A percentile compares a stretch with the other conserved stretches of the same genome.
These are phyloP conservation scores for Petrocephalus sullivani DNA, from an alignment of 2,797 vertebrate species.

Conservation along the genomic window DNA sequence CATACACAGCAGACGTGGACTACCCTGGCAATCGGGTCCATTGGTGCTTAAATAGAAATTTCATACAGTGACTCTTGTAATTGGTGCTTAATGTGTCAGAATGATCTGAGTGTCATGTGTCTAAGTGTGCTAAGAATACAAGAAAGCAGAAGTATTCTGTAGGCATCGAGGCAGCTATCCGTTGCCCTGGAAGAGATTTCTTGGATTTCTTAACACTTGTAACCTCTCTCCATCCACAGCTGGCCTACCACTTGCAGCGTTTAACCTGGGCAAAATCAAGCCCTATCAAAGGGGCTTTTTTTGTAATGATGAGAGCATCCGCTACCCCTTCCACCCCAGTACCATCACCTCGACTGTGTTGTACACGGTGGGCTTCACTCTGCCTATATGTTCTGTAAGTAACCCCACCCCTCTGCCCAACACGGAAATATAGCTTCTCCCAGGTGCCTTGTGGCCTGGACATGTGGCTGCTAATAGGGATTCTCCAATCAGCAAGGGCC, in stretches of 20 bases:
- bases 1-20: background rate
- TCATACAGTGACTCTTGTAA: background rate
- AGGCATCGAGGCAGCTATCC: background rate
- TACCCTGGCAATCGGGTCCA: background rate
- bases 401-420: conserved; percentile 45
- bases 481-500: background rate
- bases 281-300: conserved; percentile 98
- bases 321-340: conserved; percentile 88
- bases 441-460: conserved; percentile 25
- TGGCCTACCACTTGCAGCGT: conserved; percentile 86
- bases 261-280: conserved; percentile 94
- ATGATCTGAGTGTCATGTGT: background rate
- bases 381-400: conserved; percentile 97
- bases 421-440: conserved; percentile 30
- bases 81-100: background rate
- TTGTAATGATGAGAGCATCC: conserved; percentile 97
- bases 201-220: conserved; percentile 41
- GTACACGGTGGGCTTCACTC: conserved; percentile 81
- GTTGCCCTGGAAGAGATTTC: background rate
- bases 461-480: background rate
- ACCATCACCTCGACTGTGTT: conserved; percentile 87
- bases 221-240: conserved; percentile 79
- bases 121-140: background rate
- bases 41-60: background rate
- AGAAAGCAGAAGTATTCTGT: background rate